These are phyloP conservation scores for human DNA, from an alignment of 2,113 vertebrate species.

Conservation along the genomic window DNA sequence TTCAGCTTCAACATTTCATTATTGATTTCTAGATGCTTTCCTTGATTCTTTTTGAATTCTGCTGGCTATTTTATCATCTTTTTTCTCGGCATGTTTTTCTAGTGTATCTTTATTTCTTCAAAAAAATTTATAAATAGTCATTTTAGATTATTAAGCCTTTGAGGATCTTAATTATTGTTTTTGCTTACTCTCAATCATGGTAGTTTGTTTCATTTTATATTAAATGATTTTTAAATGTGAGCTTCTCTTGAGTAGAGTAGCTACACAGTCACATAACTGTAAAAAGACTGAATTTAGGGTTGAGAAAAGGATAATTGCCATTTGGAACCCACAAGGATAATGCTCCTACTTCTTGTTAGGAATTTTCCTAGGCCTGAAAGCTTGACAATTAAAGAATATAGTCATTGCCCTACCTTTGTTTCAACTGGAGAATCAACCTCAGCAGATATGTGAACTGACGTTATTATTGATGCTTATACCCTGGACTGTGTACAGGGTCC, in stretches of 20 bases:
- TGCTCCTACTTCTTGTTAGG: neutral
- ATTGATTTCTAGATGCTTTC: neutral
- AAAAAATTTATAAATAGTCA: neutral
- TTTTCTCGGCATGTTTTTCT: neutral
- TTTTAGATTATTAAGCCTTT: neutral
- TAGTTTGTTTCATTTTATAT: neutral
- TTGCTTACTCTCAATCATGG: neutral
- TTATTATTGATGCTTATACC: neutral
- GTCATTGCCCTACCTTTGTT: neutral
- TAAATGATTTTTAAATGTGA: neutral
- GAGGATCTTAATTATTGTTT: neutral
- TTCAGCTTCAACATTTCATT: neutral
- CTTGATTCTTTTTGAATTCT: neutral
- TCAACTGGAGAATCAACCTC: neutral
- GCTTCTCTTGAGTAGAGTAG: neutral
- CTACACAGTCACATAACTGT: neutral
- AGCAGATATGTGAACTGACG: neutral
- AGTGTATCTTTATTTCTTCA: neutral
- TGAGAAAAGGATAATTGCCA: neutral
- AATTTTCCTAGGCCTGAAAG: neutral
- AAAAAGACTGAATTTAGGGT: neutral
- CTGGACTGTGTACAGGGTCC: neutral
- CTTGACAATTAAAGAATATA: neutral
- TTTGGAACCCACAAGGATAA: neutral
- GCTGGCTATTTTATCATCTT: neutral